Conservation (phyloP, 2,888 invertebrate species). For the Microplitis manilae region DNA sequence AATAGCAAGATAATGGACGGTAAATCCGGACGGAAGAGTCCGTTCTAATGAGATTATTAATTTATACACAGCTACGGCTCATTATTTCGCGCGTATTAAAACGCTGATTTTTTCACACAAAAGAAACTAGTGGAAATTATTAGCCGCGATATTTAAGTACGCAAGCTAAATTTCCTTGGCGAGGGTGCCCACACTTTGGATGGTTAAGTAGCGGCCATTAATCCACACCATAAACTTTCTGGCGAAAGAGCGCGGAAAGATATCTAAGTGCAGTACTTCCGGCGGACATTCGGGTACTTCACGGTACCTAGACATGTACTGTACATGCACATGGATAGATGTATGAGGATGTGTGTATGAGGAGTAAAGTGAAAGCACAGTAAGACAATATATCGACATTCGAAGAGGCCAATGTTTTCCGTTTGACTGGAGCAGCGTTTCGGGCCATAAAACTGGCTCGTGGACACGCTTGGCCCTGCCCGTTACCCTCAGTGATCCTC, state of each 20-base stretch:
- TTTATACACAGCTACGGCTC: not conserved
- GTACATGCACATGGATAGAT: not conserved
- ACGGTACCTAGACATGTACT: not conserved
- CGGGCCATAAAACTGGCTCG: constrained; percentile 53
- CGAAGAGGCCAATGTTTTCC: constrained; percentile 53
- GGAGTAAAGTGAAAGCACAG: constrained; percentile 1
- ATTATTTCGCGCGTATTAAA: not conserved
- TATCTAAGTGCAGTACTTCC: constrained; percentile 18
- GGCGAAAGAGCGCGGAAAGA: not conserved
- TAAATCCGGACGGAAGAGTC: not conserved
- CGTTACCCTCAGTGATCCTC: constrained; percentile 18
- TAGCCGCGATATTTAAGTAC: constrained; percentile 26
- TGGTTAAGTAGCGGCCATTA: constrained; percentile 36
- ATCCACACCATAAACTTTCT: constrained; percentile 33
- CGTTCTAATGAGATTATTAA: not conserved
- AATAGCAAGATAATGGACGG: not conserved
- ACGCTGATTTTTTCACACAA: not conserved
- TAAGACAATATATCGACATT: constrained; percentile 35
- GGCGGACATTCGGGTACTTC: constrained; percentile 24
- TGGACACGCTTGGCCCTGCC: constrained; percentile 36
- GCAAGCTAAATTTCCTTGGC: constrained; percentile 5
- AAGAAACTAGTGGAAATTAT: constrained; percentile 11
- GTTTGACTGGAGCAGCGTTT: constrained; percentile 52
- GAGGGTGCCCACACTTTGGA: constrained; percentile 12
- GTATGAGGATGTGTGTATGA: constrained; percentile 16